These are phyloP conservation scores for Blennius ocellaris DNA, from an alignment of 2,113 vertebrate species.

Conservation along the genomic window DNA sequence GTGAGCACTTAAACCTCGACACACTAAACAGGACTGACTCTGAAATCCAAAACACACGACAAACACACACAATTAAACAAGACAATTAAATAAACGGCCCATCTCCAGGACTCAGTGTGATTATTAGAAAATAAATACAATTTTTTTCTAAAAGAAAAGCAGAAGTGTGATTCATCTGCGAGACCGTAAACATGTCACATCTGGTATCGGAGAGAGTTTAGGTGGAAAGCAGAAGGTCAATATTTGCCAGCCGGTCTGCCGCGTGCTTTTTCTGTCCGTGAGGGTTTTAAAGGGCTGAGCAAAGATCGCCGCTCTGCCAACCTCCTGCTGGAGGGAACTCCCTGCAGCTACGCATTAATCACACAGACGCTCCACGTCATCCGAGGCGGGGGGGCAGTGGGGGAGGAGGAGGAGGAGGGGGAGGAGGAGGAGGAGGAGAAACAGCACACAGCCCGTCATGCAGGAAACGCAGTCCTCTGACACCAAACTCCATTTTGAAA, in stretches of 20 bases:
- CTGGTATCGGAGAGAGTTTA: slow-evolving; percentile 20
- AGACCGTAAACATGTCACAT: slow-evolving; percentile 21
- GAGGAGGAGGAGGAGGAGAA: too few species aligned
- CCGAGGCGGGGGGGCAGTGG: slow-evolving; percentile 1
- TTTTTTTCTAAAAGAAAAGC: slow-evolving; percentile 7
- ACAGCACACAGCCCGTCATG: neutral
- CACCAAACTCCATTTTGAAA: slow-evolving; percentile 34
- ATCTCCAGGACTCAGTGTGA: slow-evolving; percentile 42
- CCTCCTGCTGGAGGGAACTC: slow-evolving; percentile 82
- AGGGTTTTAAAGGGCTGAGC: slow-evolving; percentile 23
- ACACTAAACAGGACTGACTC: slow-evolving; percentile 4
- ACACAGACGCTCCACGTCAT: slow-evolving; percentile 34
- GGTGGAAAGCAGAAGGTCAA: slow-evolving; percentile 74
- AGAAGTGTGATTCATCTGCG: slow-evolving; percentile 32
- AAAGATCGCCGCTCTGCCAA: slow-evolving; percentile 43
- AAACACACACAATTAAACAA: neutral
- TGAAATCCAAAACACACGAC: neutral
- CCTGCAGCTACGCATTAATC: slow-evolving; percentile 74
- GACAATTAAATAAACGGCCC: neutral
- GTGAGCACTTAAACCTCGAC: slow-evolving; percentile 4
- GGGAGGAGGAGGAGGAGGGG: too few species aligned
- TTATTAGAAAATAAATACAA: neutral
- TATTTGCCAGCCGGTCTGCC: slow-evolving; percentile 78
- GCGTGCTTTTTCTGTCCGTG: slow-evolving; percentile 21
- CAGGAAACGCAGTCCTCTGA: slow-evolving; percentile 24